Percentiles rank a stretch among this genome's conserved stretches.
phyloP scores from a whole-genome alignment of 2,797 vertebrate species.

The Vipera ursinii region DNA sequence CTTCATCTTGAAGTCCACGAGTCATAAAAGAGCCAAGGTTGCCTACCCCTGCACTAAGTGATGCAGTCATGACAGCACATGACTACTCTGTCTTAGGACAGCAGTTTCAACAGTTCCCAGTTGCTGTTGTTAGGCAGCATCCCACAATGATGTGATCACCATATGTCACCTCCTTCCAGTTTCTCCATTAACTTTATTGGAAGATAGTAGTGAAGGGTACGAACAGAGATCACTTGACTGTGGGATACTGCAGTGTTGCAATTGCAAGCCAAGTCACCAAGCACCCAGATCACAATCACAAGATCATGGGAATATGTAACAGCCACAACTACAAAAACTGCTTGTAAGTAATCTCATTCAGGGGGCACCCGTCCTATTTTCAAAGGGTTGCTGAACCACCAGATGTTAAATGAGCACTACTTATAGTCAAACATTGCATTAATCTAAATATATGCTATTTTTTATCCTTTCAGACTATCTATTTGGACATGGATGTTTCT shows the following conservation, averaged over 20 bases:
- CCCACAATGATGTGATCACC: neutral
- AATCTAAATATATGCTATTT: slow-evolving; percentile 51
- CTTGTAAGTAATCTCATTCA: neutral
- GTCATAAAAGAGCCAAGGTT: no score
- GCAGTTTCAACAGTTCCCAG: neutral
- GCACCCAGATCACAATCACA: neutral
- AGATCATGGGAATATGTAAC: neutral
- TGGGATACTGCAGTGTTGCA: neutral
- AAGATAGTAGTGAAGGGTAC: neutral
- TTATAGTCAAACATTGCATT: slow-evolving; percentile 7
- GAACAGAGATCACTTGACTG: neutral
- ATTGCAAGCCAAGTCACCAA: neutral
- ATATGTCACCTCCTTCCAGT: neutral
- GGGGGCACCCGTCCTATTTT: neutral
- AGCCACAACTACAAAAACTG: neutral
- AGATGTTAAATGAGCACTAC: neutral
- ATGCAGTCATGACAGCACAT: neutral
- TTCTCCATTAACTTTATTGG: neutral
- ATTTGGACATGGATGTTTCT: slow-evolving; percentile 77
- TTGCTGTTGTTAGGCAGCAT: neutral
- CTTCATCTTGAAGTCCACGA: no score
- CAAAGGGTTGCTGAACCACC: neutral
- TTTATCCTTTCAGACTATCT: slow-evolving; percentile 70
- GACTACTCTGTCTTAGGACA: neutral
- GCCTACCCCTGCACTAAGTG: neutral